phyloP scores from a whole-genome alignment of 2,797 vertebrate species.

The Todus mexicanus region DNA sequence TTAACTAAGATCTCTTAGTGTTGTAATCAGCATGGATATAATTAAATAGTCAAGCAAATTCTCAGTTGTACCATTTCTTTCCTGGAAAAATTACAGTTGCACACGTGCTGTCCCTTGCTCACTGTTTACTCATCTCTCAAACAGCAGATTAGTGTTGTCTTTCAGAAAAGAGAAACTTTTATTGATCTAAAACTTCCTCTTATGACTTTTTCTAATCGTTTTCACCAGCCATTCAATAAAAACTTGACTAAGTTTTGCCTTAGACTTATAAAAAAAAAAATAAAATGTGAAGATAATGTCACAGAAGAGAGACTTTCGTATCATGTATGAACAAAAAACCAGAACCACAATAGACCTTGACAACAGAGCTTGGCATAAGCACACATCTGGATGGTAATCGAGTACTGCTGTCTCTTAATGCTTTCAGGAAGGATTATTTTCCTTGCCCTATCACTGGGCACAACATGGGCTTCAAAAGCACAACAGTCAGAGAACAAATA shows the following conservation, averaged over 20 bases:
- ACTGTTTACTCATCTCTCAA: background rate
- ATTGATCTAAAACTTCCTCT: background rate
- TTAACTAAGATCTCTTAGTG: background rate
- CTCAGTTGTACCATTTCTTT: background rate
- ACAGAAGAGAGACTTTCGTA: background rate
- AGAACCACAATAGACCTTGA: background rate
- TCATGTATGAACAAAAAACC: background rate
- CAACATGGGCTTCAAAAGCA: fast-evolving
- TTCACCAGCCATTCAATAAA: background rate
- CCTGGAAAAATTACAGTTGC: background rate
- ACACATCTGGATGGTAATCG: fast-evolving
- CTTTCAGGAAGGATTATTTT: background rate
- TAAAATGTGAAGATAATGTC: background rate
- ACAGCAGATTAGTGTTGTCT: background rate
- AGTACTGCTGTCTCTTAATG: background rate
- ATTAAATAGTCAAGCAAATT: background rate
- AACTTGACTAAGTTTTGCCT: background rate
- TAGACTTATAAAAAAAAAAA: background rate
- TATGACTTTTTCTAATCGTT: background rate
- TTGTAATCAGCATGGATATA: background rate
- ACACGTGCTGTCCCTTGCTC: background rate
- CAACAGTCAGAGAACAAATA: background rate
- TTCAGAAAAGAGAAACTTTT: background rate
- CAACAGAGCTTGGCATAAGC: background rate
- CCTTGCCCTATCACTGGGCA: background rate